These are phyloP conservation scores for Drosophila infuscata DNA, from an alignment of 2,888 invertebrate species.

Conservation along the genomic window DNA sequence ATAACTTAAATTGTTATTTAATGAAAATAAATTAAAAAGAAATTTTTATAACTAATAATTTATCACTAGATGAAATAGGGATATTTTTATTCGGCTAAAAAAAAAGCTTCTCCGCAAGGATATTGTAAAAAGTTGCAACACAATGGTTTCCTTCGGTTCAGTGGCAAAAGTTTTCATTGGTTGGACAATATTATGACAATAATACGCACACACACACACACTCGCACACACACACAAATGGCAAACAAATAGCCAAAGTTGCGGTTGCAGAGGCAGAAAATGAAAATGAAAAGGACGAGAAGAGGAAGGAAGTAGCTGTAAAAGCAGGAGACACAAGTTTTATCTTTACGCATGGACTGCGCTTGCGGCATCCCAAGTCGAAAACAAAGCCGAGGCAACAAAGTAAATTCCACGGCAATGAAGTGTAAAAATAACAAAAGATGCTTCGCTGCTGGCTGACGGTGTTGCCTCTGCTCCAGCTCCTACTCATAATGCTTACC, in stretches of 20 bases:
- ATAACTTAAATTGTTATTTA: neutral
- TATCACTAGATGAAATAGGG: neutral
- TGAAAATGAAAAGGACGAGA: conserved; percentile 12
- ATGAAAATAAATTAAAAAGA: neutral
- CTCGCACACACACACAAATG: conserved; percentile 11
- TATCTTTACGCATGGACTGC: conserved; percentile 78
- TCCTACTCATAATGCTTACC: conserved; percentile 9
- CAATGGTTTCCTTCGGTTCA: conserved; percentile 61
- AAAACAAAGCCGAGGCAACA: conserved; percentile 72
- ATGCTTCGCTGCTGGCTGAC: conserved; percentile 36
- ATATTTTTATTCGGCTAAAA: neutral
- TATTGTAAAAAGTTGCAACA: conserved; percentile 34
- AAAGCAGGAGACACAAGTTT: conserved; percentile 73
- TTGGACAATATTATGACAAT: conserved; percentile 65
- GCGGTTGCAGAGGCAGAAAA: conserved; percentile 19
- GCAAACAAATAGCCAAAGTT: conserved; percentile 55
- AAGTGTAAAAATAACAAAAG: conserved; percentile 80
- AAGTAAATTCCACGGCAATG: conserved; percentile 79
- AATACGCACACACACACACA: conserved; percentile 51
- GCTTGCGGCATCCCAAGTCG: conserved; percentile 65
- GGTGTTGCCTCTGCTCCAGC: conserved; percentile 3
- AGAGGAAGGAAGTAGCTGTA: conserved; percentile 27
- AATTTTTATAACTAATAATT: neutral
- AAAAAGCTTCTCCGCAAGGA: neutral
- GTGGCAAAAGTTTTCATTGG: conserved; percentile 71